Evolutionary conservation across 2,113 vertebrate genomes (phyloP), one percentile per base, ranked within the genome.

Genomic region (Cinclus cinclus): DNA sequence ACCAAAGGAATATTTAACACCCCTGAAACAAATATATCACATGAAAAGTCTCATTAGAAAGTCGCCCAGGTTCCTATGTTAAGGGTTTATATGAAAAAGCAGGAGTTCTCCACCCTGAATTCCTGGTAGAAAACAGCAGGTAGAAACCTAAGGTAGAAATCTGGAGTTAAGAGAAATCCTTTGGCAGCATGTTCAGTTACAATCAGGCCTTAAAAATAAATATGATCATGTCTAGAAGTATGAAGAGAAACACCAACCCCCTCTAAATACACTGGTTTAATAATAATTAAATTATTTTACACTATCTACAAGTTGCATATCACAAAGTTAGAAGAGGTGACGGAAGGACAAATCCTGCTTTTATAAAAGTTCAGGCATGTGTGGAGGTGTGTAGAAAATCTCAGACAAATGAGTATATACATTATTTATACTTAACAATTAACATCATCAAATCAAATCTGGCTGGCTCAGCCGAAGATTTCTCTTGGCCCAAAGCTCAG

Each of bases 141-240:
- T 97, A 96, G 97, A 95, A 96, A 95, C 69, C 96, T 76, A 83
- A 64, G 24, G 75, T 94, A 97, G 96, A 97, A 97, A 98, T 96
- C 37, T 49, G 73, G 92, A 92, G 94, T 94, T 83, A 96, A 96
- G 94, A 97, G 30, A 96, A 94, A 95, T 96, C 96, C 97, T 98
- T 97, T 98, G 97, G 97, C 97, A 98, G 97, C 97, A 93, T 82
- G 89, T 97, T 97, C 97, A 95, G 96, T 97, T 97, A 97, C 96
- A 96, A 97, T 97, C 95, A 96, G 93, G 92, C 97, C 77, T 97
- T 91, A 97, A 93, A 96, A 98, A 98, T 98, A 98, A 98, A 98
- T 98, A 98, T 62, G 90, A 92, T 92, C 71, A 88, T 87, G 92
- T 95, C 88, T 69, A 96, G 89, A 91, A 96, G 92, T 80, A 94